Base-by-base conservation (phyloP, 2,797 vertebrate genomes). In the Emys orbicularis region DNA sequence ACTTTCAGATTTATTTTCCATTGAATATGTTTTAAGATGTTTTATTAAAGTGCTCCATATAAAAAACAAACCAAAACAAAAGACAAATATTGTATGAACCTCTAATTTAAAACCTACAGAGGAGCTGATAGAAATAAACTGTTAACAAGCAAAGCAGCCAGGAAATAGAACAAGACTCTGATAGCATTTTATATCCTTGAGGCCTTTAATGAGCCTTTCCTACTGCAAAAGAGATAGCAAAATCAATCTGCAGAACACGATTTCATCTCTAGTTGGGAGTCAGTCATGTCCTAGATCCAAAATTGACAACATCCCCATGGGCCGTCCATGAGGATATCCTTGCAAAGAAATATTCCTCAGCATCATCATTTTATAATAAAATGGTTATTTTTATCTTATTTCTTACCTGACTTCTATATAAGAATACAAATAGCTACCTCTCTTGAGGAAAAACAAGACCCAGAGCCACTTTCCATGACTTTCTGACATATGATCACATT, bases 61-160 rank as follows among this genome's bases (percentile, higher is more conserved):
- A 61, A 84, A 89, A 41, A 91, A 88, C 37, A 88, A 90, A 90
- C 84, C 3, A 61, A 27, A 84, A 7, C 25, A 84, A 84, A 47
- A 47, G 12, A 82, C 34, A 8, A 41, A 2, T 34, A 41, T 13
- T 90, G 92, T 86, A 83, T 88, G 82, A 92, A 8, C 12, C 50
- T 21, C 49, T 74, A 92, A 92, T 74, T 79, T 79, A 87, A 91
- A 52, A 44, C 15, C 11, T 65, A 27, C 10, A 87, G 59, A 80
- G 3, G 74, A 49, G 21, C 77, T 81, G 86, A 93, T 92, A 96
- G 53, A 96, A 95, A 95, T 93, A 90, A 95, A 80, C 21, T 88
- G 77, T n/a, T 84, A 91, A 81, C 29, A 82, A 92, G 25, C 21
- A 92, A 86, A 94, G 5, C 15, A 95, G 27, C 19, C 31, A 83